Conservation (phyloP, 2,797 vertebrate genomes). For the Centroberyx gerrardi region DNA sequence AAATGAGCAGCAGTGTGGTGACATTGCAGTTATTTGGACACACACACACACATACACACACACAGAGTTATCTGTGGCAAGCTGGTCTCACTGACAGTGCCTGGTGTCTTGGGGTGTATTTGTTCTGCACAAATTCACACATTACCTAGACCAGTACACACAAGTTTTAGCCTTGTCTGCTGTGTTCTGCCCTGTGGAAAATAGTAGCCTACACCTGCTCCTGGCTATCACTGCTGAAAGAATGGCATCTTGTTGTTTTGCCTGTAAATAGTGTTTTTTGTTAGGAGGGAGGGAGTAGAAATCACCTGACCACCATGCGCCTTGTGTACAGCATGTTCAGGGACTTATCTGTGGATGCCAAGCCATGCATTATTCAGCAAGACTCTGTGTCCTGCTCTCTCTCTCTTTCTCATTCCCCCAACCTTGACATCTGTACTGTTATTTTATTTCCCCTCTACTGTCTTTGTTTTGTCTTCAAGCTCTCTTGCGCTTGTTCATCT, state of each 20-base stretch:
- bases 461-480: too few relatives aligned
- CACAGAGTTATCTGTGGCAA: too few relatives aligned
- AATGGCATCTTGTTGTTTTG: background rate
- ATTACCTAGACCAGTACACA: background rate
- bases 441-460: too few relatives aligned
- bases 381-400: too few relatives aligned
- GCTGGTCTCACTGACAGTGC: too few relatives aligned
- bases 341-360: constrained; percentile 4
- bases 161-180: too few relatives aligned
- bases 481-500: background rate
- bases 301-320: background rate
- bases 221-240: background rate
- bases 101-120: too few relatives aligned
- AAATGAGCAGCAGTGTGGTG: too few relatives aligned
- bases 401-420: too few relatives aligned
- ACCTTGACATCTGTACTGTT: too few relatives aligned
- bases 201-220: background rate
- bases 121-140: background rate
- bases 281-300: background rate
- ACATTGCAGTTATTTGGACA: too few relatives aligned
- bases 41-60: too few relatives aligned
- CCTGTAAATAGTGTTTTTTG: background rate
- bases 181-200: background rate
- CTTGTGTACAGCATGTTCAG: background rate
- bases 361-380: constrained; percentile 20